Evolutionary conservation across 92 coral and sea anemone species (phyloP).

Genomic region (Phenganax stokvisi): DNA sequence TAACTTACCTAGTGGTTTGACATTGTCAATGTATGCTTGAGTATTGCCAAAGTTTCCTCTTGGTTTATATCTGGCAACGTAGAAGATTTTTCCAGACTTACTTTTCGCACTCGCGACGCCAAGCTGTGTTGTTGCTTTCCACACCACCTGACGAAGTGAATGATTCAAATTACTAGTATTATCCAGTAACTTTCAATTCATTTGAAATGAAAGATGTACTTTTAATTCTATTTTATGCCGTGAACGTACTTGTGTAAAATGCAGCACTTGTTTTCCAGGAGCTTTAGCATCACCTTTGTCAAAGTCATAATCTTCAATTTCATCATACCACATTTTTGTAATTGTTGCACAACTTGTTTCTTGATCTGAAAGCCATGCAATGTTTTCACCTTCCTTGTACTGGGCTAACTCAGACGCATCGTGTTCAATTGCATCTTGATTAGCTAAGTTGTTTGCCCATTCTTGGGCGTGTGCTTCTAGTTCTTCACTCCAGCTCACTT

Average conservation of each 20-base stretch:
- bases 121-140: conserved; percentile 41
- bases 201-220: too few species aligned
- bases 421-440: conserved; percentile 65
- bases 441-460: conserved; percentile 89
- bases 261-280: conserved; percentile 57
- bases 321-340: conserved; percentile 67
- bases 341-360: conserved; percentile 59
- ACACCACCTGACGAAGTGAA: conserved; percentile 35
- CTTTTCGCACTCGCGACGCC: conserved; percentile 43
- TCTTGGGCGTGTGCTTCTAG: conserved; percentile 83
- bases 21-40: conserved; percentile 57
- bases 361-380: conserved; percentile 80
- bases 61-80: conserved; percentile 47
- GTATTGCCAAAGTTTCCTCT: conserved; percentile 50
- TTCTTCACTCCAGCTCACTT: conserved; percentile 73
- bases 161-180: too few species aligned
- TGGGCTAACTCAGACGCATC: conserved; percentile 39
- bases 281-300: conserved; percentile 58
- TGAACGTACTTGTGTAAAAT: conserved; percentile 81
- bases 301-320: conserved; percentile 69
- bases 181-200: too few species aligned
- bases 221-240: background rate
- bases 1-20: conserved; percentile 51
- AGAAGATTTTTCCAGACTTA: conserved; percentile 5
- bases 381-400: conserved; percentile 72